A percentile compares a stretch with the other conserved stretches of the same genome.
These are phyloP conservation scores for Gambusia holbrooki DNA, from an alignment of 2,113 vertebrate genomes.

Conservation along the genomic window DNA sequence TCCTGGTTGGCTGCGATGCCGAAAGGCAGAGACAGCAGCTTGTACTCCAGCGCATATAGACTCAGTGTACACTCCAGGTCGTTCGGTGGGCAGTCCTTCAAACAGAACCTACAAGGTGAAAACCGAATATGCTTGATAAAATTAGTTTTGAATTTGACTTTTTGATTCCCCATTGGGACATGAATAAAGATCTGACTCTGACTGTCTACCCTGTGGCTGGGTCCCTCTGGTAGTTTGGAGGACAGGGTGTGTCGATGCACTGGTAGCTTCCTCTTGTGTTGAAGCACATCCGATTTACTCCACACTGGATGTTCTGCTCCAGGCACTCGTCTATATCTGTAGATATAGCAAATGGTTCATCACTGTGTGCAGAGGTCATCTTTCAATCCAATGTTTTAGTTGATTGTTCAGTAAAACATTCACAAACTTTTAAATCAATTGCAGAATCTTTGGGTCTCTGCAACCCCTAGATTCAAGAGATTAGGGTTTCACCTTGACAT, in stretches of 20 bases:
- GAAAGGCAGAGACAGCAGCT: conserved; percentile 93
- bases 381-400: neutral
- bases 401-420: neutral
- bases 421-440: neutral
- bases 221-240: conserved; percentile 90
- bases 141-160: neutral
- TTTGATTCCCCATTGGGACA: neutral
- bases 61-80: conserved; percentile 93
- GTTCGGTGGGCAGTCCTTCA: conserved; percentile 91
- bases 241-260: conserved; percentile 95
- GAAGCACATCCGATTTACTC: conserved; percentile 93
- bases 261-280: conserved; percentile 95
- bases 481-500: conserved; percentile 87
- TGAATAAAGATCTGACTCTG: neutral
- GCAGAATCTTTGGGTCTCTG: neutral
- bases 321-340: conserved; percentile 93
- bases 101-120: conserved; percentile 85
- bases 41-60: conserved; percentile 95
- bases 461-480: too few species aligned
- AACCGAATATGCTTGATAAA: neutral
- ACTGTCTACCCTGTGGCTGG: conserved; percentile 84
- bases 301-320: conserved; percentile 90
- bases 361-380: neutral
- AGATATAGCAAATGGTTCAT: conserved; percentile 15
- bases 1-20: conserved; percentile 96